Conservation (phyloP, 2,797 vertebrate genomes). For the Poecilia picta region DNA sequence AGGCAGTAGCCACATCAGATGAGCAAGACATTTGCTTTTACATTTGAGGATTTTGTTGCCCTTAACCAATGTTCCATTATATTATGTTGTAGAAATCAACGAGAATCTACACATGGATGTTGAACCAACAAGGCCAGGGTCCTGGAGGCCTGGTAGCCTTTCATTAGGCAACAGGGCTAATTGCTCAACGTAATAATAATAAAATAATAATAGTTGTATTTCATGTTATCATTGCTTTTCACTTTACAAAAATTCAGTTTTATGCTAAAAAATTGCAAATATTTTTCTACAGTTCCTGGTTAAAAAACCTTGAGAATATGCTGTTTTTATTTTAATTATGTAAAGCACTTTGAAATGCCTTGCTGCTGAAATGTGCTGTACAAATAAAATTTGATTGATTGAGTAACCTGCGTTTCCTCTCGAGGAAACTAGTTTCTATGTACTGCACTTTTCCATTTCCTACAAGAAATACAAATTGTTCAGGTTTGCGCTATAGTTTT, state of each 20-base stretch:
- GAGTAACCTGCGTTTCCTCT: neutral
- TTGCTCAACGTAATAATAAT: neutral
- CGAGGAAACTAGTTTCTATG: neutral
- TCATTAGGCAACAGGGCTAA: neutral
- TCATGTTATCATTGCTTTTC: slow-evolving; percentile 24
- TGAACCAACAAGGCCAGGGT: too few species aligned
- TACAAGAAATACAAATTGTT: neutral
- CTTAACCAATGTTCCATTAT: slow-evolving; percentile 13
- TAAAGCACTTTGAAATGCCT: too few species aligned
- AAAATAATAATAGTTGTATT: neutral
- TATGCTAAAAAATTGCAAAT: neutral
- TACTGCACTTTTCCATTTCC: neutral
- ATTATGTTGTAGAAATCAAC: slow-evolving; percentile 19
- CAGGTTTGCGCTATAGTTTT: neutral
- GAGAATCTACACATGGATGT: neutral
- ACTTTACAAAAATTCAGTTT: slow-evolving; percentile 20
- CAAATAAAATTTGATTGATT: too few species aligned
- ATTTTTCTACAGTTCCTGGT: neutral
- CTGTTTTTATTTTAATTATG: too few species aligned
- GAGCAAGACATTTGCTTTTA: slow-evolving; percentile 4
- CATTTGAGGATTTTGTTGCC: neutral
- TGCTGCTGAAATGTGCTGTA: too few species aligned
- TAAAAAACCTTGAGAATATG: neutral
- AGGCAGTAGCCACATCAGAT: neutral
- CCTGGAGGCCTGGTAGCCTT: neutral